Evolutionary conservation across 92 coral and sea anemone species (phyloP), one percentile per base, ranked within the genome.

Genomic region (Porites cylindrica): DNA sequence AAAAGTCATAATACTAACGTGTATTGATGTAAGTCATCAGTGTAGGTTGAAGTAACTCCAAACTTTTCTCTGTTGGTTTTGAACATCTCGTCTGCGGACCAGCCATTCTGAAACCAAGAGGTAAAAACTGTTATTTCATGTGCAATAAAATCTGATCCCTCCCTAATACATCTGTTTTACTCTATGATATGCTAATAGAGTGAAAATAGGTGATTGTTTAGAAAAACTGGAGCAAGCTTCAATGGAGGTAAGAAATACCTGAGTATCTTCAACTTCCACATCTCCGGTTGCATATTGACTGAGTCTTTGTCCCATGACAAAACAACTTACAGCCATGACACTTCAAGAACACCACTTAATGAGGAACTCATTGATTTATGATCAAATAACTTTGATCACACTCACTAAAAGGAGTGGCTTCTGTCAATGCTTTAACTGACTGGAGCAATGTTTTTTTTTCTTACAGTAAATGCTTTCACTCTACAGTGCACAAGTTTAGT

Each of bases 11-110:
- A 14, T n/a, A 83, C 87, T 88, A 12, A 88, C 91, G 91, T 88
- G 87, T 88, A 88, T 10, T 88, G 60, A 17, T 20, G 66, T 26
- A 88, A 24, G 73, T 81, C 76, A 12, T 83, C 86, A 54, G 11
- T 77, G 75, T 81, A 88, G 6, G 87, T 80, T 11, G 91, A 80
- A 38, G 76, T 64, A 16, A 88, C 91, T n/a, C 91, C 91, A 88
- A 88, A 88, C 29, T 81, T 72, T 16, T 88, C 68, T 73, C 60
- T 11, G 32, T 88, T 88, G 13, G 73, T 81, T 64, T 88, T 68
- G 86, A 88, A 88, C 91, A 88, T 88, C 19, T 88, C 91, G 52
- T 80, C 83, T 51, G 68, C 87, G 4, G 76, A 51, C 91, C 91
- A 88, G 24, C 91, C 91, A 81, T 89, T 89, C 83, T 89, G n/a